Base-by-base conservation (phyloP, 1,140 invertebrate genomes). In the Bathynomus jamesi region DNA sequence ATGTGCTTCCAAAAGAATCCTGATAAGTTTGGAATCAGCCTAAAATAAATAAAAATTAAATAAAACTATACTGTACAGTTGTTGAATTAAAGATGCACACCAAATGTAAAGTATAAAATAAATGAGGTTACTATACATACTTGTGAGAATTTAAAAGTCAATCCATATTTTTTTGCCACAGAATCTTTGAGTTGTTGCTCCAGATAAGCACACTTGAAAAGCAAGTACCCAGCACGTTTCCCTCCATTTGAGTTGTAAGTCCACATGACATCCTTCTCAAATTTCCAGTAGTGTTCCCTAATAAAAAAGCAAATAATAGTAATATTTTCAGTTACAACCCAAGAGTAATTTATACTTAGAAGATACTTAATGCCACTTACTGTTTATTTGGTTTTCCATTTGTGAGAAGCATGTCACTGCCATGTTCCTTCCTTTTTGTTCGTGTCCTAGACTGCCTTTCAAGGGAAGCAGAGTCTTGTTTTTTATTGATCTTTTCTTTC, bases 241-340 rank as follows among this genome's bases (percentile, higher is more conserved):
- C 61, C 71, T 60, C 72, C 64, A 24, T 53, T 46, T 0, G 66
- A 13, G 3, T 65, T 74, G 61, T 72, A 70, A 32, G 69, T 40
- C 76, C 76, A 78, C 73, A 78, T 78, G 24, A 78, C 75, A 29
- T 73, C 75, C 17, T 69, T 69, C 17, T 73, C 71, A 40, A 76
- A 65, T 27, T 69, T 73, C 62, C 70, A 65, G 21, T 53, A 53
- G 17, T 63, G 53, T 25, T 76, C 75, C 25, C 75, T 76, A 67
- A 25, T 2, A 27, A 64, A 13, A 64, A 63, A 7, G 27, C 7
- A 63, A 63, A 24, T 28, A 63, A 8, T 28, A 63, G 2, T 53
- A 53, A 17, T 53, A 53, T 53, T 53, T 3, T 53, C 21, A 53
- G 13, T 53, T n/a, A n/a, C n/a, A n/a, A n/a, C n/a, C n/a, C n/a